These are phyloP conservation scores for Drosophila burlai DNA, from an alignment of 1,140 invertebrate genomes.

Conservation along the genomic window DNA sequence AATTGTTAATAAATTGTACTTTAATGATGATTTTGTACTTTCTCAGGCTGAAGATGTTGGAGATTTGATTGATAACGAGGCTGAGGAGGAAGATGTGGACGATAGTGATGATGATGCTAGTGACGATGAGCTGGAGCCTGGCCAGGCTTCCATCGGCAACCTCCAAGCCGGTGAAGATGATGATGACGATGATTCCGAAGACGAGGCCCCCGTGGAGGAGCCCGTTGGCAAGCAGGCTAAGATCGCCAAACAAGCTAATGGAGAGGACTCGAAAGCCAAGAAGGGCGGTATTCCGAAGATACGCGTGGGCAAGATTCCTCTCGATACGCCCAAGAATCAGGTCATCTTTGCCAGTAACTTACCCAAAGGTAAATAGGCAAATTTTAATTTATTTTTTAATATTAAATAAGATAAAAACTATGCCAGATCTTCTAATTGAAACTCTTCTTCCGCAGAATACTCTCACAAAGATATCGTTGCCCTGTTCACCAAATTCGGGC, in stretches of 20 bases:
- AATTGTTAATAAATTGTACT: too few relatives aligned
- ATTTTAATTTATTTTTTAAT: not conserved
- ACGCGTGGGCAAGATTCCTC: conserved; percentile 33
- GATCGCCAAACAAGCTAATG: not conserved
- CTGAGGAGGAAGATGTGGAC: conserved; percentile 45
- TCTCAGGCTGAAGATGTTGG: conserved; percentile 27
- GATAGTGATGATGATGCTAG: conserved; percentile 25
- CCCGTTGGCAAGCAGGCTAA: conserved; percentile 43
- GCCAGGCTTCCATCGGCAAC: conserved; percentile 25
- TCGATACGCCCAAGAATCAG: conserved; percentile 33
- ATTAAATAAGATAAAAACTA: not conserved
- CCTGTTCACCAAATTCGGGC: conserved; percentile 66
- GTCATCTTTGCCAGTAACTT: conserved; percentile 44
- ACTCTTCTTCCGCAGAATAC: conserved; percentile 30
- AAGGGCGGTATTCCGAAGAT: conserved; percentile 64
- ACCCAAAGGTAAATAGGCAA: conserved; percentile 43
- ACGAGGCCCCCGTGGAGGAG: conserved; percentile 46
- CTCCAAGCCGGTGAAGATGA: not conserved
- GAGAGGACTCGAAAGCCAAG: conserved; percentile 4
- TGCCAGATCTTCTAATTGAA: not conserved
- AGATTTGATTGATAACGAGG: conserved; percentile 41
- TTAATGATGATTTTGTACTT: not conserved
- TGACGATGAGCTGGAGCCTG: conserved; percentile 55
- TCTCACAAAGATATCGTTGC: conserved; percentile 56
- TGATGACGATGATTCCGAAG: conserved; percentile 34